Evolutionary conservation across 2,797 vertebrate species (phyloP).

Genomic region (Adelosebastes latens): DNA sequence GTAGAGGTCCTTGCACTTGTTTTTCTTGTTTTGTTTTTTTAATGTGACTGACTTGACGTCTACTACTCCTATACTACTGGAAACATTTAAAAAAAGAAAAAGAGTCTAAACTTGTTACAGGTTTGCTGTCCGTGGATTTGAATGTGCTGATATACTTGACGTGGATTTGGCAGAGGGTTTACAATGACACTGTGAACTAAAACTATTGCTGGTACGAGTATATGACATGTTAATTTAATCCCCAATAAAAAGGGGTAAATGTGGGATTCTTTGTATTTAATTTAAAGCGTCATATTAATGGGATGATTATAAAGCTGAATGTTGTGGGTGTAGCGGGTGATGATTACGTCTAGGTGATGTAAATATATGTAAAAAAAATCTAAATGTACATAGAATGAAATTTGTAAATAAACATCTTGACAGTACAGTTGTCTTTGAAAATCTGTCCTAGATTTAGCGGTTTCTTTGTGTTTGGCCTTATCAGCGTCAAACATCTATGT

Average conservation of each 20-base stretch:
- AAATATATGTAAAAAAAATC: constrained; percentile 61
- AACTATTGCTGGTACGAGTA: constrained; percentile 76
- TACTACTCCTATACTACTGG: constrained; percentile 25
- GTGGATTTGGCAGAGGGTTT: constrained; percentile 66
- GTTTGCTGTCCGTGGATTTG: constrained; percentile 48
- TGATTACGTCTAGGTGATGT: constrained; percentile 58
- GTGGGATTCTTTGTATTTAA: constrained; percentile 58
- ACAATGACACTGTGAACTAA: constrained; percentile 77
- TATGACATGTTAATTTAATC: constrained; percentile 63
- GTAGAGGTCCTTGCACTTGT: constrained; percentile 46
- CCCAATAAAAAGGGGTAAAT: not conserved
- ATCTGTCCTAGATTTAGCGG: constrained; percentile 32
- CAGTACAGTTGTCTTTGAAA: constrained; percentile 4
- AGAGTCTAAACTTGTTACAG: not conserved
- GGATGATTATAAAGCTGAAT: constrained; percentile 31
- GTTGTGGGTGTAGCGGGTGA: constrained; percentile 35
- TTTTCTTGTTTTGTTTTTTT: not conserved
- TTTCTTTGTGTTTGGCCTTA: constrained; percentile 34
- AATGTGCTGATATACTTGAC: constrained; percentile 78
- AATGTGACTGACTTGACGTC: constrained; percentile 39
- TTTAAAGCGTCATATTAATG: constrained; percentile 43
- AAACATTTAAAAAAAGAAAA: not conserved
- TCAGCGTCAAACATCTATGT: constrained; percentile 31
- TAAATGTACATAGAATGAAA: constrained; percentile 52
- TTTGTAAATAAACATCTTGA: constrained; percentile 80